A percentile compares a stretch with the other conserved stretches of the same genome.
phyloP scores from a whole-genome alignment of 2,797 vertebrate species.

The Enteromius argenteus region DNA sequence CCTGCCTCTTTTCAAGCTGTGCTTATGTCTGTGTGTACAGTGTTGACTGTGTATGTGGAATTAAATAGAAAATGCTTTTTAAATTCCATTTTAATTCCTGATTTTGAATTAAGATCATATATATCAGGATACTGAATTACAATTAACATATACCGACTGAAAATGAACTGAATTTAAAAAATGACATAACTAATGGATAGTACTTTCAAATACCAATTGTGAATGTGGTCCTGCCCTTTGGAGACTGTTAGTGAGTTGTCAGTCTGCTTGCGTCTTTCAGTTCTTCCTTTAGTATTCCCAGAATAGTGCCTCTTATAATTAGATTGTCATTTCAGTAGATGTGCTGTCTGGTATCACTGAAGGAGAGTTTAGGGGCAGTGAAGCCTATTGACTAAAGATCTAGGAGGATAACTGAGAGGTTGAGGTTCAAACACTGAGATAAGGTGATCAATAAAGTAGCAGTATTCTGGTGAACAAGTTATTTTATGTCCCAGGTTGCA shows the following conservation, averaged over 20 bases:
- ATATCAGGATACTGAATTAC: not conserved
- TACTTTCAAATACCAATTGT: not conserved
- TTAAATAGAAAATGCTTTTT: not conserved
- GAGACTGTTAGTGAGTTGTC: not conserved
- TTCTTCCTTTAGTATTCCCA: not conserved
- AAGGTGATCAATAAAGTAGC: not conserved
- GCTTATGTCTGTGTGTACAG: not conserved
- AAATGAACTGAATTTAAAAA: not conserved
- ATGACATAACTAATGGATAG: not conserved
- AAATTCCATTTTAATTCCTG: not conserved
- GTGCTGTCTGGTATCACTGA: not conserved
- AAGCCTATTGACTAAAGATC: not conserved
- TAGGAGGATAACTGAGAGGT: not conserved
- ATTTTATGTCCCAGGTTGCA: not conserved
- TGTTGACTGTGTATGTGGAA: not conserved
- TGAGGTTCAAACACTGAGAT: not conserved
- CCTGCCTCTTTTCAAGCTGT: not conserved
- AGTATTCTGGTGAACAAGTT: not conserved
- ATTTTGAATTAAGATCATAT: not conserved
- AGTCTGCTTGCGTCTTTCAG: not conserved
- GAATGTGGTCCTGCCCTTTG: not conserved
- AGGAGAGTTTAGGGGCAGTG: not conserved
- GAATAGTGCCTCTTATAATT: not conserved
- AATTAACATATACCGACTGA: not conserved
- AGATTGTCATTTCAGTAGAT: constrained; percentile 12